Conservation (phyloP, 2,888 invertebrate species). For the Vannuccia rotundouncinata region DNA sequence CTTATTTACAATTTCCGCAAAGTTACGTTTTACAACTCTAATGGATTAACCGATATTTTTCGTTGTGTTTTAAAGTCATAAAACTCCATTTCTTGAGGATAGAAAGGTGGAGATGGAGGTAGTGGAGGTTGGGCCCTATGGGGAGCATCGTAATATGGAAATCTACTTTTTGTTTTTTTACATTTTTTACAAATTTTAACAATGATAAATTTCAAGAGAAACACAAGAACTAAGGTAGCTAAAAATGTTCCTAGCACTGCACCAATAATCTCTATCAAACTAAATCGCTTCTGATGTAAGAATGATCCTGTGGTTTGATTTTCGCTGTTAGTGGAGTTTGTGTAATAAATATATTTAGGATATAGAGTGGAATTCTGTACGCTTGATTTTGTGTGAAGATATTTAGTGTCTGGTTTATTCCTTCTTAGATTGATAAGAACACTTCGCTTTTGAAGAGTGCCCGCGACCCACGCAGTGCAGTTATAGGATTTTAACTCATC, state of each 20-base stretch:
- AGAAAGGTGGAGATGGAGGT: not conserved
- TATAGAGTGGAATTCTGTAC: not conserved
- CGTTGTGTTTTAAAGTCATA: not conserved
- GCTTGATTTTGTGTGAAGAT: not conserved
- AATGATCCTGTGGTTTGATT: not conserved
- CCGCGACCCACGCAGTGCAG: not conserved
- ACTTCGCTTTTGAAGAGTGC: not conserved
- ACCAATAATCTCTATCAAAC: not conserved
- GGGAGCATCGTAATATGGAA: not conserved
- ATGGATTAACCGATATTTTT: not conserved
- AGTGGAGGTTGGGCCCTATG: not conserved
- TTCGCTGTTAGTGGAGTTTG: not conserved
- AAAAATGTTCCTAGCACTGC: not conserved
- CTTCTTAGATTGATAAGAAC: not conserved
- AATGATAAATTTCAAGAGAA: not conserved
- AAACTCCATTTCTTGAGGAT: not conserved
- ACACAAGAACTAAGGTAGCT: not conserved
- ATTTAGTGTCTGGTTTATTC: not conserved
- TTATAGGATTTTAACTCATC: not conserved
- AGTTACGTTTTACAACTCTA: too few relatives aligned
- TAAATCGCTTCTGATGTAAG: not conserved
- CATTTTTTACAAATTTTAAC: not conserved
- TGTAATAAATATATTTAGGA: not conserved
- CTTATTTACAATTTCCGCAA: too few relatives aligned
- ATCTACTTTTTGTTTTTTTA: not conserved